Evolutionary conservation across 2,888 invertebrate genomes (phyloP).

Genomic region (Pollenia angustigena): DNA sequence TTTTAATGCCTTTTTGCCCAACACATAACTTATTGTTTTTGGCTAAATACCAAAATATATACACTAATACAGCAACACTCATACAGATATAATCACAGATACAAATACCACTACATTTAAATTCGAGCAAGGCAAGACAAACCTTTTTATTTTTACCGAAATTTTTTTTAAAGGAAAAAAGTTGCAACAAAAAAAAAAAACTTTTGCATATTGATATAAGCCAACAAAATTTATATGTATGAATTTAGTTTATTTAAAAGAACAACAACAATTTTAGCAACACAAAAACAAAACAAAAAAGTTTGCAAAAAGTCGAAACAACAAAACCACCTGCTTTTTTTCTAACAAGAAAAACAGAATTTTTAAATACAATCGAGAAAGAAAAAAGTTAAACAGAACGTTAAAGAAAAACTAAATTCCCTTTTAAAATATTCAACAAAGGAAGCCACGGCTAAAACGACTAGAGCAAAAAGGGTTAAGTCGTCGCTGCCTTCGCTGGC

Average conservation of each 20-base stretch:
- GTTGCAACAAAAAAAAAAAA: slow-evolving; percentile 22
- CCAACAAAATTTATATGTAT: slow-evolving; percentile 56
- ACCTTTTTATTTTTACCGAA: slow-evolving; percentile 29
- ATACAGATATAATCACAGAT: slow-evolving; percentile 17
- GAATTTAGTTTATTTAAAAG: slow-evolving; percentile 44
- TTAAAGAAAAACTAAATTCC: slow-evolving; percentile 42
- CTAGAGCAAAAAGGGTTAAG: slow-evolving; percentile 42
- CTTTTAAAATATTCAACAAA: slow-evolving; percentile 72
- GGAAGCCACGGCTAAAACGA: slow-evolving; percentile 52
- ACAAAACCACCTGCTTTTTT: slow-evolving; percentile 62
- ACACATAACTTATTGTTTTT: slow-evolving; percentile 74
- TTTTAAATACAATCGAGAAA: slow-evolving; percentile 55
- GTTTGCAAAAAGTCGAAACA: slow-evolving; percentile 47
- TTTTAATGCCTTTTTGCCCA: slow-evolving; percentile 73
- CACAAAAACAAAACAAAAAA: slow-evolving; percentile 35
- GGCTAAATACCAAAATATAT: slow-evolving; percentile 75
- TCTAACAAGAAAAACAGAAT: slow-evolving; percentile 47
- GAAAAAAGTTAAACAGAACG: slow-evolving; percentile 22
- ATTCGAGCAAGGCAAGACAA: slow-evolving; percentile 22
- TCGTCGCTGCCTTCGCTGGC: slow-evolving; percentile 40
- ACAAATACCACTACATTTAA: slow-evolving; percentile 19
- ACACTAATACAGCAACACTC: slow-evolving; percentile 4
- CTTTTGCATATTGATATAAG: slow-evolving; percentile 72
- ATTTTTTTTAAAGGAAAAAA: slow-evolving; percentile 17
- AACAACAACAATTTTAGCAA: slow-evolving; percentile 9